Evolutionary conservation across 2,888 invertebrate species (phyloP), one percentile per base, ranked within the genome.

Genomic region (Fabriciana adippe): DNA sequence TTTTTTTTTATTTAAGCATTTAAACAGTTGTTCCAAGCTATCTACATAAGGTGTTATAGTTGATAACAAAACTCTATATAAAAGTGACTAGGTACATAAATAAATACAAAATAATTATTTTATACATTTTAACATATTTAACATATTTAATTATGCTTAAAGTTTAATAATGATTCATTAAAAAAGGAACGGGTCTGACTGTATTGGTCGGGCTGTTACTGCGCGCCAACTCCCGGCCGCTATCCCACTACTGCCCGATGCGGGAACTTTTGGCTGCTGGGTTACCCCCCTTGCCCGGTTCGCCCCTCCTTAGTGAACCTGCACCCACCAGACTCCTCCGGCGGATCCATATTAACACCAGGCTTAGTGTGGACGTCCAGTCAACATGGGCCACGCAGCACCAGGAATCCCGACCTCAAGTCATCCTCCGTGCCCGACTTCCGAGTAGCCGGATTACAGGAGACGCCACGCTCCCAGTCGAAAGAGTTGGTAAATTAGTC

Each of bases 261-360:
- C 97, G 97, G 97, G 95, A 96, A 97, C 97, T 98, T 97, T 98
- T 98, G 97, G 97, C 97, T 98, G 98, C 98, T 98, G 96, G 95
- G 97, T 98, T 97, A 96, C 98, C 97, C 97, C 97, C 96, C 98
- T 98, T 97, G 97, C 97, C 98, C 98, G 96, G 94, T 98, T 93
- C 98, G 96, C 96, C 97, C 95, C 67, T 71, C 71, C 95, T 98
- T 97, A 96, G 95, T 94, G 94, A 96, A 98, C 98, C 92, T 92
- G 92, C 89, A 89, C 84, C 86, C 80, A 87, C 86, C 87, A 80
- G 94, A 95, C 95, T 98, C 97, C 97, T 95, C 96, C 95, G 90
- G 94, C 94, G 93, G 93, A 93, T 94, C 97, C 98, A 98, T 98
- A 97, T 98, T 96, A 97, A 98, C 96, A 97, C 96, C 96, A 93